Evolutionary conservation across 2,888 invertebrate genomes (phyloP), one percentile per base, ranked within the genome.

Genomic region (Holacanthella duospinosa): DNA sequence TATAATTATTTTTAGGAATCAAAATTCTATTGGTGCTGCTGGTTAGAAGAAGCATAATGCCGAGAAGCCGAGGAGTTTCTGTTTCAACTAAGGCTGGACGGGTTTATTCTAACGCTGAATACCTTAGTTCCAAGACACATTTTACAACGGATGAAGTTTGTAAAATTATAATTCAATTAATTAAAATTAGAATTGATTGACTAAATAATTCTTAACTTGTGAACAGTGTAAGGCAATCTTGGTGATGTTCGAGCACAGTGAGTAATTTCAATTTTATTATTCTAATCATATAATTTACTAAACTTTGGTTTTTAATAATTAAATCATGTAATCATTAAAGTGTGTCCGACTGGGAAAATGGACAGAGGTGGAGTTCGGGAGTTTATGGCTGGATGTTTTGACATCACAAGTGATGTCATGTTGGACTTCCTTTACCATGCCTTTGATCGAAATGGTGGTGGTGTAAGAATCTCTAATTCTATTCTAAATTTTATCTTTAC

Each of bases 401-500:
- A 87, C 74, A 86, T 89, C 61, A 89, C 89, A 0, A 89, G 90
- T 75, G 89, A 89, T 73, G 82, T 85, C 3, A 79, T 91, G 29
- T 82, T 89, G 75, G 90, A 91, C 74, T 80, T 89, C 1, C 84
- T 88, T 72, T 88, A 87, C 79, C 82, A 85, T 66, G 84, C 84
- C 16, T 90, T 90, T 85, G 89, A 90, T 76, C 84, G 84, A 6
- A 85, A 86, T 1, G 85, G 85, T 74, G 88, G 48, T 16, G 48
- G 48, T 9, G 48, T 48, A 21, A 48, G 48, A n/a, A 21, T 4
- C 4, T n/a, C 12, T 48, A 48, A 48, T 48, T 48, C 4, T 21
- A 16, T 4, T 9, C 19, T 48, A 48, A 21, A 16, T 21, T 21
- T 48, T 55, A 26, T 4, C 26, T 55, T 9, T 21, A 9, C 53